A percentile compares a stretch with the other conserved stretches of the same genome.
phyloP scores from a whole-genome alignment of 2,113 vertebrate genomes.

The Sapayoa aenigma region DNA sequence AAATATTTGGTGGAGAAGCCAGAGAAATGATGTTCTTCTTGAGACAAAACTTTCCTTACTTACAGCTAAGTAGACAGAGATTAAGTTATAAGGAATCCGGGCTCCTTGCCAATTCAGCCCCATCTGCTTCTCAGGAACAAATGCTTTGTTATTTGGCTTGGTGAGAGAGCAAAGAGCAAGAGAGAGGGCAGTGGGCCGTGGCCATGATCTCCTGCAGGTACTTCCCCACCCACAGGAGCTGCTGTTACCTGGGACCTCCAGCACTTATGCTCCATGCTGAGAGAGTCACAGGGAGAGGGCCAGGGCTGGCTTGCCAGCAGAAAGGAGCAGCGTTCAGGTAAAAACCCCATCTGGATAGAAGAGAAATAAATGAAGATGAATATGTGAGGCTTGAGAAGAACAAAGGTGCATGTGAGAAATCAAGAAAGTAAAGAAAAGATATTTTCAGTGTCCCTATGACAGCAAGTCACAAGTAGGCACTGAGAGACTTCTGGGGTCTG shows the following conservation, averaged over 20 bases:
- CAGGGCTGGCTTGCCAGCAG: not conserved
- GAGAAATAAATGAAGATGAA: not conserved
- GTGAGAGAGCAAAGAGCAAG: not conserved
- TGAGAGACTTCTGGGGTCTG: not conserved
- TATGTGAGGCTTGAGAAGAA: not conserved
- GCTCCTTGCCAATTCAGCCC: conserved; percentile 35
- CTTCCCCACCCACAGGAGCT: not conserved
- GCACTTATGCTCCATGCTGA: not conserved
- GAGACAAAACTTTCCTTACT: conserved; percentile 21
- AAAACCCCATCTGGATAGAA: not conserved
- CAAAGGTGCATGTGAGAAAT: not conserved
- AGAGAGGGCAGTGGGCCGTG: not conserved
- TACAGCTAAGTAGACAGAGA: conserved; percentile 31
- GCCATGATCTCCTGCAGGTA: not conserved
- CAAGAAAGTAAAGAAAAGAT: not conserved
- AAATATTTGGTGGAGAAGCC: conserved; percentile 14
- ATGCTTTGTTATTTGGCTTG: not conserved
- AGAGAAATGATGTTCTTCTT: not conserved
- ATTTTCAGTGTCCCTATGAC: not conserved
- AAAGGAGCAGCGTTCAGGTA: not conserved
- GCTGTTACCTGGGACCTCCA: not conserved
- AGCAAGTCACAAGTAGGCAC: not conserved
- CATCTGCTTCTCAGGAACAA: conserved; percentile 28
- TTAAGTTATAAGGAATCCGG: not conserved
- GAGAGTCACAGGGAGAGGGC: not conserved